A percentile compares a stretch with the other conserved stretches of the same genome.
Conservation (phyloP, 53 echinoderm and acorn worm species). For the Actinopyga echinites region DNA sequence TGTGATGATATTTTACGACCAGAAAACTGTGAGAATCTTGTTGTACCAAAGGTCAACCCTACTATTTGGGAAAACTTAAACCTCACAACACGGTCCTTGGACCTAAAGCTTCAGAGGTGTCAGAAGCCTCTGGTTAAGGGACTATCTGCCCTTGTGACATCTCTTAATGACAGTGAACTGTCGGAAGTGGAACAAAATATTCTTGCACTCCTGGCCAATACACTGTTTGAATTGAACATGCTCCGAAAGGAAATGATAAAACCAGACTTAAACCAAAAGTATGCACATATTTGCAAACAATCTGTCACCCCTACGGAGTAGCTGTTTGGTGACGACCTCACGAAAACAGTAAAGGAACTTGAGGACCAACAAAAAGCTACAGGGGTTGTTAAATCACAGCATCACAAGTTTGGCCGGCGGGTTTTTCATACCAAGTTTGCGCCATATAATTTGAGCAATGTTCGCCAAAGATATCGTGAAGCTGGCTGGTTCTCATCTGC, state of each 20-base stretch:
- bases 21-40: no score
- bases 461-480: neutral
- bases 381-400: neutral
- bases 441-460: neutral
- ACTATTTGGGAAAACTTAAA: no score
- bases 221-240: slow-evolving; percentile 6
- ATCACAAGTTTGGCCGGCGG: neutral
- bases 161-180: neutral
- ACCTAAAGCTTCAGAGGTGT: neutral
- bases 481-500: neutral
- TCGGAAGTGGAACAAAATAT: neutral
- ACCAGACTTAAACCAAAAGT: slow-evolving; percentile 33
- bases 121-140: neutral
- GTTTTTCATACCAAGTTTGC: neutral
- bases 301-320: slow-evolving; percentile 30
- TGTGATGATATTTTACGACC: no score
- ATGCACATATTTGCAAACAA: slow-evolving; percentile 22
- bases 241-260: slow-evolving; percentile 27
- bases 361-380: slow-evolving; percentile 43
- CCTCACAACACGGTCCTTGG: neutral
- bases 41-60: no score
- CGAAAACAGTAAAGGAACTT: slow-evolving; percentile 40
- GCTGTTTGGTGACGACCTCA: slow-evolving; percentile 52
- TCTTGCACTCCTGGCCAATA: neutral
- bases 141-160: neutral